Evolutionary conservation across 2,113 vertebrate genomes (phyloP), one percentile per base, ranked within the genome.

Genomic region (Diphyllodes magnificus): DNA sequence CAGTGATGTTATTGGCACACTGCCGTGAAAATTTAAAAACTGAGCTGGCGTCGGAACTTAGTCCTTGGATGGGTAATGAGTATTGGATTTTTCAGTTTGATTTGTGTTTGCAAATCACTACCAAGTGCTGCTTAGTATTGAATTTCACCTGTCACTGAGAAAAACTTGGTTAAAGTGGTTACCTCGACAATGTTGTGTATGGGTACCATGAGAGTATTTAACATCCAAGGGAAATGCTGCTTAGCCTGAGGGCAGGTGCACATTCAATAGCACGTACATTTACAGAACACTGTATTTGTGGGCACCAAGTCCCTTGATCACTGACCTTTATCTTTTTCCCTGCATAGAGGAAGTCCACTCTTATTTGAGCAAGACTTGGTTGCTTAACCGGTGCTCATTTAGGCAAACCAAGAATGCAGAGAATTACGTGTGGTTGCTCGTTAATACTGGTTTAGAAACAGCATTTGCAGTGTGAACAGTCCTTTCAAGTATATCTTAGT

Each of bases 251-350:
- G 89, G 86, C 91, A 92, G 69, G 76, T 93, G 70, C 45, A 30
- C n/a, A 7, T 82, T 89, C 57, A 89, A 11, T 31, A 50, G 50
- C 64, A 45, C 0, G 1, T 24, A 69, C 39, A 27, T 77, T 80
- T 90, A 69, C 59, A 88, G 84, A 93, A 80, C 45, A 49, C 61
- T 44, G 8, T 92, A 45, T 85, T 30, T 94, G 61, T 93, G 75
- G 87, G 59, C 75, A 40, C 27, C 6, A 18, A 63, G 54, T 83
- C 44, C 75, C 96, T 96, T 94, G 93, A 90, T 96, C 92, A 64
- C 22, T 95, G 79, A 93, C 79, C 85, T 96, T 93, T 87, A 86
- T 90, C 57, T 57, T 86, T 82, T 54, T 50, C 54, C 24, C 45
- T 9, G 3, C 13, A 35, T 40, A 18, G 54, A 73, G 84, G 45